phyloP scores from a whole-genome alignment of 2,797 vertebrate genomes.

The Parotocinclus haroldoi region DNA sequence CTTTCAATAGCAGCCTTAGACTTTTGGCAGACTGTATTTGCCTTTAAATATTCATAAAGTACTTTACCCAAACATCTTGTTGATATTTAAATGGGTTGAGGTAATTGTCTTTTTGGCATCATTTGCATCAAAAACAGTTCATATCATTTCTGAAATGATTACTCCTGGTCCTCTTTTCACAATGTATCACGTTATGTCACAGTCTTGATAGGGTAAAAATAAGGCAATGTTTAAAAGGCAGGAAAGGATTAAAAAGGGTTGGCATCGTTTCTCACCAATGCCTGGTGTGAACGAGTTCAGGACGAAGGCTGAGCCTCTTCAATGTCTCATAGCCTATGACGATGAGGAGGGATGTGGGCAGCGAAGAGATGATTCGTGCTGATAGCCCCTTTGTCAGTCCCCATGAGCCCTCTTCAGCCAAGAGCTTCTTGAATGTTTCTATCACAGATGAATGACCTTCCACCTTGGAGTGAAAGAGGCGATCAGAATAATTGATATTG shows the following conservation, averaged over 20 bases:
- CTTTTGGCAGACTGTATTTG: too few species aligned
- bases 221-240: neutral
- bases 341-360: slow-evolving; percentile 92
- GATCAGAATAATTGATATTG: neutral
- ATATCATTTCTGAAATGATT: too few species aligned
- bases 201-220: neutral
- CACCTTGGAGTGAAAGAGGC: slow-evolving; percentile 67
- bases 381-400: slow-evolving; percentile 94
- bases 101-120: too few species aligned
- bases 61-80: too few species aligned
- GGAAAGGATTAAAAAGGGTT: neutral
- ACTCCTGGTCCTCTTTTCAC: slow-evolving; percentile 5
- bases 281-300: slow-evolving; percentile 89
- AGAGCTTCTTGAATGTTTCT: slow-evolving; percentile 87
- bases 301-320: slow-evolving; percentile 91
- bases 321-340: slow-evolving; percentile 95
- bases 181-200: neutral
- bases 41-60: too few species aligned
- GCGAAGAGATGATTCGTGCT: slow-evolving; percentile 91
- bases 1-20: too few species aligned
- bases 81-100: too few species aligned
- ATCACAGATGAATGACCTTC: slow-evolving; percentile 88
- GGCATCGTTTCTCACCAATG: slow-evolving; percentile 77
- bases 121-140: too few species aligned
- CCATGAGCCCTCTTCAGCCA: slow-evolving; percentile 89